Conservation (phyloP, 2,888 invertebrate species). For the Meiosimyza platycephala region DNA sequence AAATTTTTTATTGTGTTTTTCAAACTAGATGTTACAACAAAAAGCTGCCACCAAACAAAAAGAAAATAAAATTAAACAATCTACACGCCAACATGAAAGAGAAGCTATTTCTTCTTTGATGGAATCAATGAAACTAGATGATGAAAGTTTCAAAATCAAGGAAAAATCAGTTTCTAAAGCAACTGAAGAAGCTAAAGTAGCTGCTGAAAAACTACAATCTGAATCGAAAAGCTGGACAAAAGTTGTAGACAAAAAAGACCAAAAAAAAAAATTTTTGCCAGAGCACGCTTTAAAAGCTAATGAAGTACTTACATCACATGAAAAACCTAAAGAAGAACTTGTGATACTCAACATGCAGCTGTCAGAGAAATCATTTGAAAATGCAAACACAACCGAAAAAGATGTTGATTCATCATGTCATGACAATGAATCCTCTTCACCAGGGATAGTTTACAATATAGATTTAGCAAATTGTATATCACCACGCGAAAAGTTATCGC, state of each 20-base stretch:
- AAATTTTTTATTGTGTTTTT: background rate
- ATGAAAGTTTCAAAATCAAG: conserved; percentile 38
- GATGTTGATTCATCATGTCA: conserved; percentile 38
- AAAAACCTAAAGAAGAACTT: conserved; percentile 68
- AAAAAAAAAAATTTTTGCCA: conserved; percentile 62
- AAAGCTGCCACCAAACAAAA: conserved; percentile 51
- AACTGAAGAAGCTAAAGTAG: conserved; percentile 42
- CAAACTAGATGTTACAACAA: conserved; percentile 10
- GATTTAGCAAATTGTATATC: conserved; percentile 61
- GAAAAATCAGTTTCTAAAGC: conserved; percentile 38
- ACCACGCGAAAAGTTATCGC: conserved; percentile 69
- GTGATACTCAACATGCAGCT: conserved; percentile 50
- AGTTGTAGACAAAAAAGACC: conserved; percentile 67
- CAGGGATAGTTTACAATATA: conserved; percentile 51
- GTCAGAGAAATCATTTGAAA: conserved; percentile 1
- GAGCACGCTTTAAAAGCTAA: conserved; percentile 51
- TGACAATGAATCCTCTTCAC: conserved; percentile 20
- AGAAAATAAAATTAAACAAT: conserved; percentile 55
- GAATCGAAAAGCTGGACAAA: conserved; percentile 61
- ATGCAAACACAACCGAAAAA: background rate
- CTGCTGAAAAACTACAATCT: conserved; percentile 44
- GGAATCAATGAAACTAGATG: conserved; percentile 56
- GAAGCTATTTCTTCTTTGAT: conserved; percentile 64
- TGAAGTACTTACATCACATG: conserved; percentile 69
- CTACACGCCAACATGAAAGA: conserved; percentile 61